Base-by-base conservation (phyloP, 2,797 vertebrate genomes). In the Galagoides demidoff region DNA sequence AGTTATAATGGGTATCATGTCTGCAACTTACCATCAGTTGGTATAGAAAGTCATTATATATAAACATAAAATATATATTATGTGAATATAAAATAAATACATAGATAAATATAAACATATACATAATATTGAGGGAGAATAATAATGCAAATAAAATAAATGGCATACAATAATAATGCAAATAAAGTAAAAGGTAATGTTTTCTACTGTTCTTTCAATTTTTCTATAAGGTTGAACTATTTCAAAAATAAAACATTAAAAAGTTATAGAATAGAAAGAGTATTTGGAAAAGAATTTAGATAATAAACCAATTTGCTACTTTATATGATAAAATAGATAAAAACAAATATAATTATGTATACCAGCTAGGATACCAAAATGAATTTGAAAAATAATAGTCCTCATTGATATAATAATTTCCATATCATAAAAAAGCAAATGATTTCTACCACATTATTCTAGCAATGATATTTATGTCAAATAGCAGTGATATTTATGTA, bases 401-500 rank as follows among this genome's bases (percentile, higher is more conserved):
- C 7, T 92, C 37, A 0, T n/a, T 1, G 0, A 74, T 82, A 31
- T 96, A 8, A 0, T 66, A 84, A 85, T 63, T 87, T 34, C 89
- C 0, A 0, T 64, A 25, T 2, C 10, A 43, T 19, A n/a, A 39
- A 95, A 93, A 82, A 84, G 22, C 19, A 92, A 85, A 92, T 85
- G 20, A 92, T 0, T 0, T 31, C 0, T 89, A 90, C 92, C 14
- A 89, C 2, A 9, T 20, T 87, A 25, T 27, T 45, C 89, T 81
- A n/a, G 39, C 39, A 39, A 39, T 39, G 39, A 39, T 39, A 39
- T 39, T 39, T 39, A 39, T 39, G 39, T 39, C 39, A 95, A 59
- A 1, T 68, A 10, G 82, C 96, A 13, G n/a, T n/a, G 79, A 55
- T 95, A 27, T 97, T 25, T 97, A 93, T 97, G n/a, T 87, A 43